These are phyloP conservation scores for Aphelinus atriplicis DNA, from an alignment of 1,140 invertebrate genomes.

Conservation along the genomic window DNA sequence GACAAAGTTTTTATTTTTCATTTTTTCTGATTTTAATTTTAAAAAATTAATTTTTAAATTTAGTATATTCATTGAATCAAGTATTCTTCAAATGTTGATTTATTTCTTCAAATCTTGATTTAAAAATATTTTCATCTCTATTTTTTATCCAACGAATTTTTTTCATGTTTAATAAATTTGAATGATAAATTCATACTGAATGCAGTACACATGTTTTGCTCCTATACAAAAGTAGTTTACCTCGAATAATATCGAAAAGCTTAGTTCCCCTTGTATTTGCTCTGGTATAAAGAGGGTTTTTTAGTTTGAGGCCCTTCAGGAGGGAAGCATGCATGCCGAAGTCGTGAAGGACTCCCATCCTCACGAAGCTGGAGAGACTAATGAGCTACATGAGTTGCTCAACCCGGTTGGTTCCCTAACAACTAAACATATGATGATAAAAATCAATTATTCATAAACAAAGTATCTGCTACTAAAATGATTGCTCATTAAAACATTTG, in stretches of 20 bases:
- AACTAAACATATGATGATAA: constrained; percentile 44
- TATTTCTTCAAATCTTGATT: no score
- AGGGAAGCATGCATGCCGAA: constrained; percentile 62
- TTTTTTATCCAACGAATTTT: no score
- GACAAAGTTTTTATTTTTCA: no score
- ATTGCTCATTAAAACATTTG: background rate
- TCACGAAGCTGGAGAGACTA: constrained; percentile 57
- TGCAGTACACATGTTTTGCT: background rate
- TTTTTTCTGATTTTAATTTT: no score
- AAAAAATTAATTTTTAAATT: no score
- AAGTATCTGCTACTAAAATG: constrained; percentile 26
- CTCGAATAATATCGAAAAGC: no score
- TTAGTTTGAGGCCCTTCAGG: constrained; percentile 65
- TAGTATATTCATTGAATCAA: no score
- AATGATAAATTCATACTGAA: no score
- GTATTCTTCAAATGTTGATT: no score
- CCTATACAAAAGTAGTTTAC: background rate
- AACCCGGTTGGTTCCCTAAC: constrained; percentile 62
- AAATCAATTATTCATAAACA: constrained; percentile 18
- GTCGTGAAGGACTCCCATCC: constrained; percentile 55
- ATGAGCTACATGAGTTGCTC: constrained; percentile 61
- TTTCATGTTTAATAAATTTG: no score
- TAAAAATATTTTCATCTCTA: no score
- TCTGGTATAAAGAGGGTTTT: constrained; percentile 54
- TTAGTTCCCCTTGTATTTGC: background rate